Evolutionary conservation across 2,113 vertebrate species (phyloP), one percentile per base, ranked within the genome.

Genomic region (Ramphastos sulfuratus): DNA sequence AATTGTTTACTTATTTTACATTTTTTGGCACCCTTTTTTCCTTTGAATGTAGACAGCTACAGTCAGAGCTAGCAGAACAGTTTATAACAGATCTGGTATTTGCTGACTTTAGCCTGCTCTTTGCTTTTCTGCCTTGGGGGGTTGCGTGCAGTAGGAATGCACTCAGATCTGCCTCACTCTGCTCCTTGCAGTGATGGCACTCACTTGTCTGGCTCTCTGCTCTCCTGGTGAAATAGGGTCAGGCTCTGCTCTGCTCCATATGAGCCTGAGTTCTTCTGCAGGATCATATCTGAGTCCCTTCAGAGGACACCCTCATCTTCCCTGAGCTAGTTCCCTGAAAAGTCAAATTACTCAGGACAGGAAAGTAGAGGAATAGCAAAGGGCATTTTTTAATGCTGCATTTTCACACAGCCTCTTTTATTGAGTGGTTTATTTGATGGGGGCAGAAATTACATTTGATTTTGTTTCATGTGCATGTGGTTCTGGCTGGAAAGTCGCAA

Each of bases 1-100:
- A 95, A 93, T 19, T 90, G 91, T 90, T 95, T 97, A 93, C 83
- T 96, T 59, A 28, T 90, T 71, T 71, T 93, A 81, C 83, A 58
- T 92, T 93, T 95, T 89, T 91, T 93, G 94, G 93, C 90, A 91
- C 80, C 30, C 25, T 73, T 82, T 90, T 93, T 73, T 28, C 80
- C 20, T 82, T 92, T 91, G n/a, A 82, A 50, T 25, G 24, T 70
- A 86, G 93, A 85, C 91, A 92, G 85, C 75, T 48, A 50, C 27
- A 71, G 67, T 76, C 55, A 30, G 79, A 91, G 87, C 91, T 46
- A 61, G 46, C 79, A 37, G 61, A 64, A n/a, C 4, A 5, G 80
- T 82, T 94, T 65, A 12, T 81, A 90, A 86, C 83, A 95, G 90
- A 86, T 63, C 59, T 30, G 0, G 0, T 54, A 25, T 83, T 95